Base-by-base conservation (phyloP, 1,140 invertebrate genomes). In the Drosophila bipectinata region DNA sequence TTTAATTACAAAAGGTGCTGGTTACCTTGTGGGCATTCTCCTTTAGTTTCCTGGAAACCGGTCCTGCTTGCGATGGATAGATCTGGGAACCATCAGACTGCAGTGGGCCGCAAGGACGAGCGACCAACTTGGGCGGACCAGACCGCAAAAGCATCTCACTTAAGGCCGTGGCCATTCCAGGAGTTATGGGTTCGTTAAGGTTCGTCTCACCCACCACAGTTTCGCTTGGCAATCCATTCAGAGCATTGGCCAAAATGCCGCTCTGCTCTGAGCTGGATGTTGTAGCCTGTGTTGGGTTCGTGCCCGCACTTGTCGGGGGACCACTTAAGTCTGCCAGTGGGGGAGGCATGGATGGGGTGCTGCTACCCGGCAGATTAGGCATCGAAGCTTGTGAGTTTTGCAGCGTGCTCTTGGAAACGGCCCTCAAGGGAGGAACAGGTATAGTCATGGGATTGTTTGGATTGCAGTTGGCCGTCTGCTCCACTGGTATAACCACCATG, bases 1-100 rank as follows among this genome's bases (percentile, higher is more conserved):
- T n/a, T 0, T 3, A 44, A 15, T 7, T 10, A 6, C 26, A 1
- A 34, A 2, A 10, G 0, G 6, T 10, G n/a, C n/a, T 30, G 1
- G 9, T 45, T 61, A 93, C 93, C 82, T 92, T 93, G 66, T 93
- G 92, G 1, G 93, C 90, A 63, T 93, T 91, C n/a, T 92, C 91
- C 61, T 92, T 92, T 1, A 93, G 82, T 37, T 77, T 88, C 9
- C 81, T 64, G 0, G 92, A 91, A 28, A 92, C 88, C 7, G 92
- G 88, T 12, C 93, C 93, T 0, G 92, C 92, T 4, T 92, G 77
- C 45, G 91, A 90, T 8, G 92, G 91, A 56, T 91, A 82, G n/a
- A 90, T 83, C 32, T 84, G 80, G 28, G 84, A 83, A 30, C 92
- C 92, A 49, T 91, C 79, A 9, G 88, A 83, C 15, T 87, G 91